These are phyloP conservation scores for Cataglyphis hispanica DNA, from an alignment of 1,140 invertebrate genomes.

Conservation along the genomic window DNA sequence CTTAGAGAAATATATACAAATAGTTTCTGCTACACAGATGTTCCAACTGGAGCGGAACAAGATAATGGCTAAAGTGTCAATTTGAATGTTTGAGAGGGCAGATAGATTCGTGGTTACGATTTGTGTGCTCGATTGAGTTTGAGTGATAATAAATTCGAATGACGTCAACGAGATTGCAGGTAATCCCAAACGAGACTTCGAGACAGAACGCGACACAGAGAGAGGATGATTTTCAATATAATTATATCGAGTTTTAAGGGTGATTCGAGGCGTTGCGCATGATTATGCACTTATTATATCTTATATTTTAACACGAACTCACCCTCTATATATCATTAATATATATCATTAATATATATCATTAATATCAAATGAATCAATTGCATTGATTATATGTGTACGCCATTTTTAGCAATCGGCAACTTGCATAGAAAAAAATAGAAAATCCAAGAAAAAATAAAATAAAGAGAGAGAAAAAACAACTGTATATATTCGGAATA, in stretches of 20 bases:
- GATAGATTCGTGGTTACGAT: constrained; percentile 16
- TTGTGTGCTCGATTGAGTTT: constrained; percentile 34
- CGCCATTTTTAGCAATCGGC: not conserved
- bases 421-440: not conserved
- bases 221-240: constrained; percentile 16
- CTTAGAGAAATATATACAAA: constrained; percentile 21
- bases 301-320: too few relatives aligned
- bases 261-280: not conserved
- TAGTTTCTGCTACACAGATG: constrained; percentile 22
- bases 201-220: not conserved
- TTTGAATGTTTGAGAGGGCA: constrained; percentile 34
- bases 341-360: too few relatives aligned
- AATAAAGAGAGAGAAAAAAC: not conserved
- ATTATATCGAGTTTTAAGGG: constrained; percentile 9
- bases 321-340: too few relatives aligned
- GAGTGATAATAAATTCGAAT: constrained; percentile 49
- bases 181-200: constrained; percentile 38
- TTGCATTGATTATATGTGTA: not conserved
- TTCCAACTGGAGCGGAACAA: constrained; percentile 50
- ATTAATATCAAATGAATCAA: not conserved
- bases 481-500: not conserved
- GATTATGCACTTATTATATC: not conserved
- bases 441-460: too few relatives aligned
- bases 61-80: constrained; percentile 54
- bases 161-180: constrained; percentile 13